phyloP scores from a whole-genome alignment of 2,113 vertebrate genomes.

The Ptilonorhynchus violaceus region DNA sequence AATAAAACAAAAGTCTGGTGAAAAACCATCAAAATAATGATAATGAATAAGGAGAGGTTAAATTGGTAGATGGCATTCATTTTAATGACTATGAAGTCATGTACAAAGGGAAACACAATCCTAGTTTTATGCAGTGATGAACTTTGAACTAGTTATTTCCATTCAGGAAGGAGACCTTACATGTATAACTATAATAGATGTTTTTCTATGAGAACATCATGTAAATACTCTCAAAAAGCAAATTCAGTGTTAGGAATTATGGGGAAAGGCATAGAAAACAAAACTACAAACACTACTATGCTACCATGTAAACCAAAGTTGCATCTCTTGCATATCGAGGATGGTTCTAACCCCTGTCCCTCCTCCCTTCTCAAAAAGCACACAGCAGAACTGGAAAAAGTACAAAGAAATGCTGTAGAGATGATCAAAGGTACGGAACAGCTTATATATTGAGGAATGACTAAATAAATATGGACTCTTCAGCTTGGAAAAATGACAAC shows the following conservation, averaged over 20 bases:
- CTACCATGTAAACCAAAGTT: background rate
- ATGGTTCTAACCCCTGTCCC: background rate
- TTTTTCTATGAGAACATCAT: background rate
- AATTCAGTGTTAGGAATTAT: background rate
- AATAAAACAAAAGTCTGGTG: background rate
- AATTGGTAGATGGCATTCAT: background rate
- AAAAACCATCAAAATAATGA: background rate
- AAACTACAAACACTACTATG: background rate
- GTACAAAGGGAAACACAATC: background rate
- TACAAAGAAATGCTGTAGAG: background rate
- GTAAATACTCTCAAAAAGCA: background rate
- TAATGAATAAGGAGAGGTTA: background rate
- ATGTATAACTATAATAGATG: background rate
- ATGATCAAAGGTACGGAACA: background rate
- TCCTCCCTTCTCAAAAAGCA: background rate
- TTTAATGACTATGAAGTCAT: background rate
- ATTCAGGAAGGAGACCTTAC: background rate
- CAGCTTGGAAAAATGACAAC: background rate
- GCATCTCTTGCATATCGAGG: background rate
- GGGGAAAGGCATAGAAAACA: background rate
- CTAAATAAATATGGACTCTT: background rate
- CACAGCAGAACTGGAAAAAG: background rate
- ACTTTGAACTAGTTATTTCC: background rate
- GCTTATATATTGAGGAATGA: background rate
- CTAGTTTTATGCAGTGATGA: background rate